Evolutionary conservation across 2,888 invertebrate species (phyloP), one percentile per base, ranked within the genome.

Genomic region (Erpobdella octoculata): DNA sequence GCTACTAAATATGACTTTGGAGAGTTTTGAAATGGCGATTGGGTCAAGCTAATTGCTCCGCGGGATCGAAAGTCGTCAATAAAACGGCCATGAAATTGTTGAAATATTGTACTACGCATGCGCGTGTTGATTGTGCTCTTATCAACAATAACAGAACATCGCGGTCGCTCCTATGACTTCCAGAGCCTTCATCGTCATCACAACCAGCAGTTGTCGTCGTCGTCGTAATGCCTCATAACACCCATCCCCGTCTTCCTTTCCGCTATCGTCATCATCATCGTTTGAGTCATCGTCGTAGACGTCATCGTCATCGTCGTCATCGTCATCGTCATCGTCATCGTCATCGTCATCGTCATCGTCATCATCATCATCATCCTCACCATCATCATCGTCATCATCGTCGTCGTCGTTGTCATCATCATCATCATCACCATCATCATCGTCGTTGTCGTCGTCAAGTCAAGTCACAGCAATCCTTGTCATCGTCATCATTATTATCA

Each of bases 361-460:
- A 35, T 64, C 64, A 35, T 64, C 64, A 64, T 64, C 64, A 35
- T 35, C 35, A 64, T 64, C 64, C 33, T 64, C 64, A 5, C 9
- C 64, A 33, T 64, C 64, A 21, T 35, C 64, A 33, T 64, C 64
- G 36, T 64, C 64, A 33, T 64, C 41, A 46, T 38, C 41, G 21
- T 3, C 64, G 36, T 33, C 64, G 36, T 64, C 64, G 36, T 64
- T 21, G 36, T 64, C 33, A 12, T 35, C 64, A 35, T 64, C 64
- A 35, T 64, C 64, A 64, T 64, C 64, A 35, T 64, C 64, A 35
- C 21, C 64, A 33, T 33, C 64, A 35, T 64, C 64, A 64, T 64
- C 15, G 21, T 15, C 64, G 36, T 28, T 36, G 15, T 35, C 64
- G 36, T 64, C 33, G 48, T 25, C n/a, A 48, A 21, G n/a, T n/a